Evolutionary conservation across 2,888 invertebrate species (phyloP), one percentile per base, ranked within the genome.

Genomic region (Hecatera dysodea): DNA sequence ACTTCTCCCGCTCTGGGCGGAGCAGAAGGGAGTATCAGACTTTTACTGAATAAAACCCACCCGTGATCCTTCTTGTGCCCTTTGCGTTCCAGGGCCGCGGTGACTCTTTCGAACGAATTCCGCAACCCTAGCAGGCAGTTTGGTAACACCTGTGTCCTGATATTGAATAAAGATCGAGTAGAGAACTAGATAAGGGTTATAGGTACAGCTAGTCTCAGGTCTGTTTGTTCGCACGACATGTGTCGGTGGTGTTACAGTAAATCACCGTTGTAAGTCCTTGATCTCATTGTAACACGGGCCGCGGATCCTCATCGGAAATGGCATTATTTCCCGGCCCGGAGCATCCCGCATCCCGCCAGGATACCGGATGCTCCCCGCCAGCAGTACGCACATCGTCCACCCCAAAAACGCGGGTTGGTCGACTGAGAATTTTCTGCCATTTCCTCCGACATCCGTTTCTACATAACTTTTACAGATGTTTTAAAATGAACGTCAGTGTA

Each of bases 271-370:
- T 92, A 92, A n/a, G 93, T 90, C 93, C 93, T 90, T 93, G 93
- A 94, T 93, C 91, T 91, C 89, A 91, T 92, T 91, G 91, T 91
- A 91, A 89, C 90, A 89, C 91, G 90, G 90, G 91, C 93, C 91
- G 91, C 91, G 92, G 93, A 93, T 89, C 90, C 90, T 91, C 93
- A 93, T 93, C 93, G 94, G 94, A 94, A 95, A 95, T 94, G 88
- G 93, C 92, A 94, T 95, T 95, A 95, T 93, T 93, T 92, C 91
- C 90, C 91, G 86, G 86, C 78, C 85, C 87, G 64, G 78, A 81
- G 87, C 82, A 74, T 86, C 86, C 87, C 82, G 82, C 86, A 78
- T 84, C 84, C 86, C 87, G 84, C 85, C 88, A 90, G 93, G 93
- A 92, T 92, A 93, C 91, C 93, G 93, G 93, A 94, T 93, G 92